phyloP scores from a whole-genome alignment of 2,113 vertebrate genomes.

The Cichladusa arquata region DNA sequence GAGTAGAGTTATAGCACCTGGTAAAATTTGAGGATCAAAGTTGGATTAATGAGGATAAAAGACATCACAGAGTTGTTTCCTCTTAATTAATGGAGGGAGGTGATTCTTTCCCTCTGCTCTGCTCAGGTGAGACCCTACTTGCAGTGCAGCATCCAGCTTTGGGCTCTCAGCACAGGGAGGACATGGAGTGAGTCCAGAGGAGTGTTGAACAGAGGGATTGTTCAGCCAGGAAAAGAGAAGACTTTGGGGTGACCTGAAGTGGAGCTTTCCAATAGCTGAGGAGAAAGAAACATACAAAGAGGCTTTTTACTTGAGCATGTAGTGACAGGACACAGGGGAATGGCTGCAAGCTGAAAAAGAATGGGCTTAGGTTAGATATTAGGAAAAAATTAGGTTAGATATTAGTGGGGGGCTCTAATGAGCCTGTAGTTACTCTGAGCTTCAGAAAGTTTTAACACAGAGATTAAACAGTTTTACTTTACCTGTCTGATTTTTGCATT shows the following conservation, averaged over 20 bases:
- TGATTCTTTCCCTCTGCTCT: background rate
- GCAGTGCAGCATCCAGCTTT: background rate
- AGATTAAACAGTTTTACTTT: background rate
- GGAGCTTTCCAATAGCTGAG: background rate
- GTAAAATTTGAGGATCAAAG: background rate
- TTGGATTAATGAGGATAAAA: background rate
- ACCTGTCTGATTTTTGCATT: background rate
- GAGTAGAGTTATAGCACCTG: fast-evolving
- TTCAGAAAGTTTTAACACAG: background rate
- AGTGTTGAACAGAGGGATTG: background rate
- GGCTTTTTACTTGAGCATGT: background rate
- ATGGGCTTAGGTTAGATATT: background rate
- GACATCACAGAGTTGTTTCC: background rate
- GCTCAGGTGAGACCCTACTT: background rate
- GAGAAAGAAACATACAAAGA: background rate
- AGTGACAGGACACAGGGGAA: background rate
- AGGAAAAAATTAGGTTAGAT: no score
- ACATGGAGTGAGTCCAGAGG: fast-evolving
- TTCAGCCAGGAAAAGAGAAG: background rate
- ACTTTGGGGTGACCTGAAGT: background rate
- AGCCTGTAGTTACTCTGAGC: background rate
- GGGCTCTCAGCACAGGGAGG: background rate
- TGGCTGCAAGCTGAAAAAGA: background rate
- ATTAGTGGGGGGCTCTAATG: background rate
- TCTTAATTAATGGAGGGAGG: background rate